Percentiles rank a stretch among this genome's conserved stretches.
phyloP scores from a whole-genome alignment of 2,888 invertebrate species.

The Stictocephala bisonia region DNA sequence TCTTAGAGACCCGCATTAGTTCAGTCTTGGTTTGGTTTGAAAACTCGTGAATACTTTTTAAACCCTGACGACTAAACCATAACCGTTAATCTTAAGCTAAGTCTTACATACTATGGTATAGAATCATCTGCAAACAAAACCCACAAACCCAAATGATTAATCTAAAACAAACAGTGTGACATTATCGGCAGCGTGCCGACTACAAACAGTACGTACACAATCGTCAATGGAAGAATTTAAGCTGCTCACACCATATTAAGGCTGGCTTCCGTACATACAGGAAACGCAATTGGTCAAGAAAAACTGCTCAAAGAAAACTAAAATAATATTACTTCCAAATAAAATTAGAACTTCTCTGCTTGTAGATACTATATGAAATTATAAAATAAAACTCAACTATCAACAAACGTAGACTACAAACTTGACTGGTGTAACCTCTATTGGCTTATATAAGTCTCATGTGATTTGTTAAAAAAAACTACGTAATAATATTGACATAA shows the following conservation, averaged over 20 bases:
- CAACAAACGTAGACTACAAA: slow-evolving; percentile 34
- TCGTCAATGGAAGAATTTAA: slow-evolving; percentile 2
- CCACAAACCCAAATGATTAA: slow-evolving; percentile 44
- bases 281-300: slow-evolving; percentile 35
- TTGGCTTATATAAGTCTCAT: slow-evolving; percentile 39
- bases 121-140: slow-evolving; percentile 45
- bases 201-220: slow-evolving; percentile 23
- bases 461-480: slow-evolving; percentile 38
- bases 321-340: slow-evolving; percentile 37
- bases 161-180: slow-evolving; percentile 32
- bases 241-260: slow-evolving; percentile 9
- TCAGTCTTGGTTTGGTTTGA: slow-evolving; percentile 45
- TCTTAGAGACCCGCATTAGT: slow-evolving; percentile 11
- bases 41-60: slow-evolving; percentile 43
- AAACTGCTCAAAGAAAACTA: slow-evolving; percentile 28
- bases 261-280: slow-evolving; percentile 24
- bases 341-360: slow-evolving; percentile 31
- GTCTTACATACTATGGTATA: slow-evolving; percentile 46
- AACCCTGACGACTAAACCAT: slow-evolving; percentile 45
- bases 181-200: neutral
- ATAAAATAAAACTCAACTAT: slow-evolving; percentile 39
- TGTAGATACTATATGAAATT: slow-evolving; percentile 41
- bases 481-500: slow-evolving; percentile 41
- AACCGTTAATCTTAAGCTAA: slow-evolving; percentile 34
- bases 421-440: slow-evolving; percentile 41